Evolutionary conservation across 2,113 vertebrate genomes (phyloP).

Genomic region (Tychaedon coryphoeus): DNA sequence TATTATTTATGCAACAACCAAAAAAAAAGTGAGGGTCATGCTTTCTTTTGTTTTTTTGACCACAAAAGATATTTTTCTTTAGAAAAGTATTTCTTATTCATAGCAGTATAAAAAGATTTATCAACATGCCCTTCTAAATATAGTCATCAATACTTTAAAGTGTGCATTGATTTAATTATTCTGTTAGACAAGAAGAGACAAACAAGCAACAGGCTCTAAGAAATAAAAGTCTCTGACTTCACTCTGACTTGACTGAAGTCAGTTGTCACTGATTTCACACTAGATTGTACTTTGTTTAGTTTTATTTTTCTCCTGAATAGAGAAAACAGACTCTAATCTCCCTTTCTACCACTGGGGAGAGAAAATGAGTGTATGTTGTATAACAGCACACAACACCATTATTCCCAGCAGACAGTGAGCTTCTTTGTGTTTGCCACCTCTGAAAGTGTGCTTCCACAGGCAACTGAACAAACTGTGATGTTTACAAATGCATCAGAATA

Average conservation of each 20-base stretch:
- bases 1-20: neutral
- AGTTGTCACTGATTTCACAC: neutral
- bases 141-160: neutral
- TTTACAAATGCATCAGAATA: neutral
- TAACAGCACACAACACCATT: neutral
- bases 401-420: neutral
- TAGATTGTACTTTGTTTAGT: neutral
- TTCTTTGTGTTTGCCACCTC: neutral
- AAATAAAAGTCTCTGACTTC: neutral
- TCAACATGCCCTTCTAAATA: neutral
- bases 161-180: neutral
- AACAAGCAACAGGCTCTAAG: neutral
- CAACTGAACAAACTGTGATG: neutral
- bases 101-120: neutral
- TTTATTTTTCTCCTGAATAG: neutral
- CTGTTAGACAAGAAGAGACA: neutral
- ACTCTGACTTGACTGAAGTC: neutral
- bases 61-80: neutral
- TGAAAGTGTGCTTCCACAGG: neutral
- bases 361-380: neutral
- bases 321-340: neutral
- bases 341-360: neutral
- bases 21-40: neutral
- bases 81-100: neutral
- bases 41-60: neutral